phyloP scores from a whole-genome alignment of 2,797 vertebrate genomes.

The Mustela erminea region DNA sequence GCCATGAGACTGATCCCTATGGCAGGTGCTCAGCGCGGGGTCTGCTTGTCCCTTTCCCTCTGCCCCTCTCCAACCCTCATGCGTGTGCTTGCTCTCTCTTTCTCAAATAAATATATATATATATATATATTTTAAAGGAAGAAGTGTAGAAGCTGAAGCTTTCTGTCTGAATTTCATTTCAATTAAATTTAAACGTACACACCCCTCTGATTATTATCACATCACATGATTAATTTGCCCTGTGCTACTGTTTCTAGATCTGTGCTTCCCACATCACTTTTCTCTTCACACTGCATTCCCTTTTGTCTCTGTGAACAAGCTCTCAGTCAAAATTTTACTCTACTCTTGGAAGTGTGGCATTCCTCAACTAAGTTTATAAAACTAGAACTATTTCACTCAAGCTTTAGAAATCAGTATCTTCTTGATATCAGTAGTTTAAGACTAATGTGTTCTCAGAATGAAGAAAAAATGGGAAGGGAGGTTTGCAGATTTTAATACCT shows the following conservation, averaged over 20 bases:
- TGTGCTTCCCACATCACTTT: background rate
- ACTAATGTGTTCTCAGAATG: background rate
- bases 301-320: background rate
- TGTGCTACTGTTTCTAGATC: background rate
- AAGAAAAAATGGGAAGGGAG: background rate
- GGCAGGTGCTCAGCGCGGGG: background rate
- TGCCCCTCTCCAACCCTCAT: background rate
- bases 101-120: background rate
- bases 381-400: background rate
- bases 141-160: background rate
- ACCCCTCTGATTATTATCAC: constrained; percentile 5
- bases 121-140: background rate
- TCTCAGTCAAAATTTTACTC: constrained; percentile 14
- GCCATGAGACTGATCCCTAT: background rate
- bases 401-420: background rate
- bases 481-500: background rate
- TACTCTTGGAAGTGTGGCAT: background rate
- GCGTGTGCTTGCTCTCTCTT: background rate
- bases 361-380: background rate
- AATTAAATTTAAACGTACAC: background rate
- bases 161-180: constrained; percentile 43
- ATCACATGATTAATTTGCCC: background rate
- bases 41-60: background rate
- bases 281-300: background rate
- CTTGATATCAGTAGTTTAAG: background rate